Conservation (phyloP, 2,888 invertebrate species). For the Lagria hirta region DNA sequence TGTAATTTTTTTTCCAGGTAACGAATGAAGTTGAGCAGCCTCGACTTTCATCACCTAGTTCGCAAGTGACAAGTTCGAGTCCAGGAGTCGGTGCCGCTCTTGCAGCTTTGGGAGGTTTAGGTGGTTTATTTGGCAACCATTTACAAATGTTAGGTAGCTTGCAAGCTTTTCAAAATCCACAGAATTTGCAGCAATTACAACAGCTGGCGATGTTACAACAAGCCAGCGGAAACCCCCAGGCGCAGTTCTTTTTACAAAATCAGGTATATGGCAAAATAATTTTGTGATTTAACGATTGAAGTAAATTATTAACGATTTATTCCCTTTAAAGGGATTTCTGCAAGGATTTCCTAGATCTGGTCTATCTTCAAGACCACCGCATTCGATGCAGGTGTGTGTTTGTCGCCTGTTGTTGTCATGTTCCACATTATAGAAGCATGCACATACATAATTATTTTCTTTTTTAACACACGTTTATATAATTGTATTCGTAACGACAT, state of each 20-base stretch:
- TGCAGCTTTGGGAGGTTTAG: slow-evolving; percentile 56
- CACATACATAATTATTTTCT: slow-evolving; percentile 13
- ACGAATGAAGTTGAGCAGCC: slow-evolving; percentile 49
- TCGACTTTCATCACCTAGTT: slow-evolving; percentile 48
- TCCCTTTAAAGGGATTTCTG: slow-evolving; percentile 53
- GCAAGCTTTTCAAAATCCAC: slow-evolving; percentile 64
- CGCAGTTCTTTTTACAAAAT: slow-evolving; percentile 77
- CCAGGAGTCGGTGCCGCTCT: slow-evolving; percentile 53
- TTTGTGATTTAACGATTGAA: background rate
- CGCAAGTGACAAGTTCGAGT: slow-evolving; percentile 52
- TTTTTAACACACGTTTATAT: slow-evolving; percentile 22
- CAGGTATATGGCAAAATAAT: slow-evolving; percentile 58
- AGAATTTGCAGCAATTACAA: slow-evolving; percentile 64
- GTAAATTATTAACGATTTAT: slow-evolving; percentile 8
- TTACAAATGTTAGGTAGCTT: slow-evolving; percentile 53
- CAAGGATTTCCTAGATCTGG: slow-evolving; percentile 56
- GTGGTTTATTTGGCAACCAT: slow-evolving; percentile 51
- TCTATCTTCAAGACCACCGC: slow-evolving; percentile 53
- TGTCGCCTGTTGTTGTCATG: slow-evolving; percentile 8
- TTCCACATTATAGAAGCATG: slow-evolving; percentile 15
- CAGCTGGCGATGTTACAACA: slow-evolving; percentile 68
- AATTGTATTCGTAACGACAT: slow-evolving; percentile 19
- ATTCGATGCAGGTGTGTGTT: slow-evolving; percentile 56
- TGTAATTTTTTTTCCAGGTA: slow-evolving; percentile 43
- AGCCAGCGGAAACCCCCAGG: slow-evolving; percentile 58